phyloP scores from a whole-genome alignment of 2,888 invertebrate genomes.

The Oxytorus armatus region DNA sequence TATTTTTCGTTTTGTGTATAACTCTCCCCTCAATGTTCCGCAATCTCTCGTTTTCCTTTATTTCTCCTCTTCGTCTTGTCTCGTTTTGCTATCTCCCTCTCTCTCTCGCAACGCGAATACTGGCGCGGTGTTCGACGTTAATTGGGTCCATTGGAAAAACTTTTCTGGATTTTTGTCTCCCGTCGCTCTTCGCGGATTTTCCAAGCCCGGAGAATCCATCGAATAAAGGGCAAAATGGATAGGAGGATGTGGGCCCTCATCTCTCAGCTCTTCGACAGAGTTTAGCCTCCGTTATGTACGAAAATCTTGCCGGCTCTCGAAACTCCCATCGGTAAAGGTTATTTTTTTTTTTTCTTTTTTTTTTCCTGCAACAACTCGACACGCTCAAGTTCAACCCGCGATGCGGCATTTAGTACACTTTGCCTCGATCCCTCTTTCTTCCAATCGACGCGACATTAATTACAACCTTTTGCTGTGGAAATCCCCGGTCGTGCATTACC shows the following conservation, averaged over 20 bases:
- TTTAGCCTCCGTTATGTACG: conserved; percentile 30
- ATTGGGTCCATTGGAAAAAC: conserved; percentile 71
- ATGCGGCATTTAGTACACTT: conserved; percentile 35
- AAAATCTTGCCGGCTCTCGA: too few relatives aligned
- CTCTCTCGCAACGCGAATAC: conserved; percentile 40
- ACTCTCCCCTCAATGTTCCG: conserved; percentile 7
- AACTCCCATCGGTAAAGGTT: conserved; percentile 15
- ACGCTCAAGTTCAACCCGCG: conserved; percentile 15
- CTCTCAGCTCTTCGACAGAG: conserved; percentile 45
- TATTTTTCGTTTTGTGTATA: conserved; percentile 28
- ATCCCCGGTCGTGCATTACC: not conserved
- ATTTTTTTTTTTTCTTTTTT: conserved; percentile 23
- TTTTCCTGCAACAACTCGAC: conserved; percentile 45
- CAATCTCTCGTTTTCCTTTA: conserved; percentile 31
- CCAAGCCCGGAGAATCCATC: conserved; percentile 57
- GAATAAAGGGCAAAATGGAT: conserved; percentile 53
- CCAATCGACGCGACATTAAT: conserved; percentile 46
- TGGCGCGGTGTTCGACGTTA: conserved; percentile 59
- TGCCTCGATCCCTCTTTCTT: conserved; percentile 17
- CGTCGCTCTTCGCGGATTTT: conserved; percentile 10
- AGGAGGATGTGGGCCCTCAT: conserved; percentile 43
- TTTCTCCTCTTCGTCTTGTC: conserved; percentile 43
- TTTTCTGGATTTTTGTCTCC: conserved; percentile 46
- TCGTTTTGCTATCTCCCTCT: conserved; percentile 39
- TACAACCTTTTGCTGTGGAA: conserved; percentile 37